Base-by-base conservation (phyloP, 2,888 invertebrate species). In the Chirona hameri region DNA sequence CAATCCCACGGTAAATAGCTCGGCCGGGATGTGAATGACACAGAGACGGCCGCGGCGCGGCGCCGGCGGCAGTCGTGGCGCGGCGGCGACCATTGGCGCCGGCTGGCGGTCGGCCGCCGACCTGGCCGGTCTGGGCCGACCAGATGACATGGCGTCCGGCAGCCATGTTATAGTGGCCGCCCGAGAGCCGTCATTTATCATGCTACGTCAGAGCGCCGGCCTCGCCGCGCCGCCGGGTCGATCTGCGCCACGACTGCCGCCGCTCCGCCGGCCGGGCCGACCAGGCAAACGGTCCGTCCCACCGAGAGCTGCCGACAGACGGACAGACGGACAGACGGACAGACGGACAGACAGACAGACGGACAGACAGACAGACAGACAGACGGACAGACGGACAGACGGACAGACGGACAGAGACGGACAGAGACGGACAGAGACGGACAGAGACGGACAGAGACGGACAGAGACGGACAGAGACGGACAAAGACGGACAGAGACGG, bases 1-100 rank as follows among this genome's bases (percentile, higher is more conserved):
- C 72, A 72, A 72, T 72, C 72, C 72, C 72, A 31, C 65, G 72
- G 18, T 72, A 72, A 72, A 72, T 72, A 72, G 72, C 72, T 15
- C 72, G 31, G 29, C 27, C 27, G 72, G 12, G 72, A 72, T 72
- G 18, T 72, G 72, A 72, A 72, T 31, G 14, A 72, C 72, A 18
- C 31, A 15, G 72, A 18, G 14, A 1, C 65, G 27, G 65, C 27
- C 9, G 27, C n/a, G 65, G 27, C 27, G 60, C 60, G 65, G 31
- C 72, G 72, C 31, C 18, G 29, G 72, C 72, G 72, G 72, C 72
- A n/a, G n/a, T 14, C 29, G 4, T 27, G 14, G 27, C 69, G 69
- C 69, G 18, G 7, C 10, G 52, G 15, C 39, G 39, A 7, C 27
- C 27, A 27, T 27, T 69, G 65, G 65, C 65, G 65, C 65, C 65